A percentile compares a stretch with the other conserved stretches of the same genome.
Conservation (phyloP, 2,797 vertebrate species). For the Periophthalmus magnuspinnatus region DNA sequence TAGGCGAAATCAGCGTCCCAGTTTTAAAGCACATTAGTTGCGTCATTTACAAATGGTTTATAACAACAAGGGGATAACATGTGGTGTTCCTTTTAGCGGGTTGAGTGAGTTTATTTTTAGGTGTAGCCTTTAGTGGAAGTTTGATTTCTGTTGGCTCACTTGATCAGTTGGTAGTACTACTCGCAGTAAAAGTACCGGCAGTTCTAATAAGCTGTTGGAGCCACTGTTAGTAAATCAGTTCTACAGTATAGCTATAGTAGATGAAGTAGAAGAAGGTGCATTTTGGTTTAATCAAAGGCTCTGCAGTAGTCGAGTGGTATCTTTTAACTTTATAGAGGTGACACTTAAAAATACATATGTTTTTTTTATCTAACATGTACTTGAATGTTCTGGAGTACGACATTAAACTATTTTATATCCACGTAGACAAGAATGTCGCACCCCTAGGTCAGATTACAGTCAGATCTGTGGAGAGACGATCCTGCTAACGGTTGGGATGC, state of each 20-base stretch:
- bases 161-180: not conserved
- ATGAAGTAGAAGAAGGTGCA: not conserved
- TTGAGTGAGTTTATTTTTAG: not conserved
- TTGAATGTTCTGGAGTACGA: too few species aligned
- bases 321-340: too few species aligned
- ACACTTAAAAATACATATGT: too few species aligned
- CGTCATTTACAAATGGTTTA: constrained; percentile 29
- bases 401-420: too few species aligned
- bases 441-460: too few species aligned
- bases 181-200: not conserved
- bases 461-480: too few species aligned
- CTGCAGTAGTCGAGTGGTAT: too few species aligned
- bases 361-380: too few species aligned
- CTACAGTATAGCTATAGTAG: not conserved
- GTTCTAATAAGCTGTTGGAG: not conserved
- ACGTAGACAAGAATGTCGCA: too few species aligned
- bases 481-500: not conserved
- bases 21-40: constrained; percentile 47
- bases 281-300: not conserved
- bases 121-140: not conserved
- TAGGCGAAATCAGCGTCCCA: constrained; percentile 25
- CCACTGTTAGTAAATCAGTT: not conserved
- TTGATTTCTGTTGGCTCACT: not conserved
- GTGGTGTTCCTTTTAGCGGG: not conserved
- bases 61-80: constrained; percentile 5